Conservation (phyloP, 1,140 invertebrate genomes). For the Acromyrmex echinatior region DNA sequence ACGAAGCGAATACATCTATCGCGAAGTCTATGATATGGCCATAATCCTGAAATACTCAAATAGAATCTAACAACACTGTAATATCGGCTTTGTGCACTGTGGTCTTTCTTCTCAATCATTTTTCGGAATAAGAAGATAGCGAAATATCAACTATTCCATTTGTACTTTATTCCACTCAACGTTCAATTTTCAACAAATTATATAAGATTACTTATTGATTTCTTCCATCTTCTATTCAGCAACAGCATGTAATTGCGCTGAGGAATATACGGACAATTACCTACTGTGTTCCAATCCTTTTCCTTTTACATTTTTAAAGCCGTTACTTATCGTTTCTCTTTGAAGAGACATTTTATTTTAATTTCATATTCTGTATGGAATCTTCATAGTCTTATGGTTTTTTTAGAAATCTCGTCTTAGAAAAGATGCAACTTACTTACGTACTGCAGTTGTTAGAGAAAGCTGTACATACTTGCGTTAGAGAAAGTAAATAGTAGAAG, state of each 20-base stretch:
- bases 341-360: neutral
- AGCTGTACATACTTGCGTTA: too few species aligned
- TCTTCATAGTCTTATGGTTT: neutral
- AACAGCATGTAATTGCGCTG: neutral
- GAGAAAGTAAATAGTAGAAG: too few species aligned
- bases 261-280: neutral
- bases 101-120: slow-evolving; percentile 12
- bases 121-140: neutral
- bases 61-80: slow-evolving; percentile 16
- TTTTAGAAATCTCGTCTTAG: too few species aligned
- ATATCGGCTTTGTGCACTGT: neutral
- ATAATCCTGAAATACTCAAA: slow-evolving; percentile 6
- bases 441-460: too few species aligned
- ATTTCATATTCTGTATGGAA: neutral
- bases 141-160: neutral
- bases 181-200: neutral
- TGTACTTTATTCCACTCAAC: neutral
- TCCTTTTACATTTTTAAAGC: too few species aligned
- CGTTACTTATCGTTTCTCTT: neutral
- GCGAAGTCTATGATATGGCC: slow-evolving; percentile 23
- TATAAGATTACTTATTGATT: slow-evolving; percentile 13
- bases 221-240: neutral
- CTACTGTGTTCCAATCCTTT: neutral
- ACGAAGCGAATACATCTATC: slow-evolving; percentile 11
- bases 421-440: too few species aligned